Base-by-base conservation (phyloP, 2,888 invertebrate genomes). In the Lampropteryx suffumata region DNA sequence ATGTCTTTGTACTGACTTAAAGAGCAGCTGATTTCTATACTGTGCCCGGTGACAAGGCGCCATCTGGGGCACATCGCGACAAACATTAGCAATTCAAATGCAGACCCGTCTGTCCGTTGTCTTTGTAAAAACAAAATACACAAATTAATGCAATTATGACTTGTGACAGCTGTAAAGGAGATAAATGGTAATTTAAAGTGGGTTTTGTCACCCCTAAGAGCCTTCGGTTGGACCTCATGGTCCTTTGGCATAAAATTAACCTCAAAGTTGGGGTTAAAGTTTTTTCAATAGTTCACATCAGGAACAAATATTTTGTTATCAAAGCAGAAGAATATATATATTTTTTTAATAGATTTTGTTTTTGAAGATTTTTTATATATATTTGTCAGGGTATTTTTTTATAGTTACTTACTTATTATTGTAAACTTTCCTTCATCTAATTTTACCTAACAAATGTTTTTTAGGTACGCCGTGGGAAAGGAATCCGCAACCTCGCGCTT, bases 51-150 rank as follows among this genome's bases (percentile, higher is more conserved):
- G 59, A 69, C 73, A 67, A 67, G 59, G 54, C 63, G 63, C 53
- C 74, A 70, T 71, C 72, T 73, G 74, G 49, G 42, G 42, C 51
- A 43, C 55, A 55, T 53, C 58, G 44, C 51, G 35, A 39, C 39
- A 49, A 47, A 41, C 55, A 73, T 73, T 73, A 71, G 73, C 71
- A 73, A 65, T 73, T 69, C 74, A 69, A 67, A 73, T 71, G 57
- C 53, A 55, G 43, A 46, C 46, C 57, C 61, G 50, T 52, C 57
- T 61, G 50, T 52, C 51, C 57, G 50, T 46, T 50, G 58, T 63
- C 66, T 65, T 53, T 49, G 53, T 49, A 71, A 73, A 71, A 73
- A 67, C 70, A 66, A 71, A 72, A 67, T 71, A 69, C 56, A 50
- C 49, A 60, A 67, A 71, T 73, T 71, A 69, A 70, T 71, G 65